Base-by-base conservation (phyloP, 2,797 vertebrate genomes). In the Tangara arthus region DNA sequence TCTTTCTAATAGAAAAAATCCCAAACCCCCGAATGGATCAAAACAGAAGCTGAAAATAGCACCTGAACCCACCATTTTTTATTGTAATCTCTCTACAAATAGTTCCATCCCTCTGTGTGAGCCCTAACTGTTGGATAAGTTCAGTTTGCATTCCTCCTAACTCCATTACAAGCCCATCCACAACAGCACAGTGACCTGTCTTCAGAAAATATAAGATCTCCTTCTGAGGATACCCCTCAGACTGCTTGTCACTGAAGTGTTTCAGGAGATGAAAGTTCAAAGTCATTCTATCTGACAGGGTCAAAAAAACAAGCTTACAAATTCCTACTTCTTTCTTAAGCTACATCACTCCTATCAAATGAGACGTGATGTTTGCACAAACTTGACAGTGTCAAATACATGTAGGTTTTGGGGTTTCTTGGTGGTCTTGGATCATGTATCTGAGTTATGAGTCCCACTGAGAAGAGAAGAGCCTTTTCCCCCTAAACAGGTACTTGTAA, bases 241-340 rank as follows among this genome's bases (percentile, higher is more conserved):
- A 90, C 14, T 75, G 44, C 13, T 56, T 92, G 73, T 89, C 90
- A 91, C 55, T 87, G 41, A 59, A 76, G 14, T 37, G 44, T 82
- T 73, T 39, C 88, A 46, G 55, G 47, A 95, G 28, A 93, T 27
- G 9, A 24, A 84, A 95, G 81, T 92, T 95, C 92, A 82, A 95
- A 88, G 64, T 18, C 81, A 55, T 89, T 76, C 47, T 27, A 17
- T 57, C 28, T 90, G 64, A 89, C 71, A 89, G 35, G 73, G 83
- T 96, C 73, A 93, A 72, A 76, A 85, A 87, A 73, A 2, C 47
- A 87, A 59, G 11, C 11, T 87, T 69, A 72, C 8, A 82, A 59
- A 90, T 82, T 87, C 42, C 42, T 93, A 30, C 39, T 92, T 88
- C 37, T 15, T 76, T 80, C 21, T 72, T 50, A 89, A 92, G 5